phyloP scores from a whole-genome alignment of 2,113 vertebrate genomes.

The Tachycineta bicolor region DNA sequence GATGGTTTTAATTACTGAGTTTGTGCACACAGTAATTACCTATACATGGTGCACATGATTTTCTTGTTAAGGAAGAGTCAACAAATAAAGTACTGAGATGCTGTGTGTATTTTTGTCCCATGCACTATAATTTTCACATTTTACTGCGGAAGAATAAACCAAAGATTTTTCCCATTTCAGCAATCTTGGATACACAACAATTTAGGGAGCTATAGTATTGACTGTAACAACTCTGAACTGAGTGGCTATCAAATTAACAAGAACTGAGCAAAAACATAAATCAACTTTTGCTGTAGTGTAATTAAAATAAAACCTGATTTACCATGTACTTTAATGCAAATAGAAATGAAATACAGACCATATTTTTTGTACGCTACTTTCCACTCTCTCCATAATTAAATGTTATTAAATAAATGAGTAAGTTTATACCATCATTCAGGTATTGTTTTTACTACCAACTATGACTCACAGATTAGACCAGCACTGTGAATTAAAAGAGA shows the following conservation, averaged over 20 bases:
- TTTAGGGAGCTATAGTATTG: background rate
- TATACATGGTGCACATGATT: background rate
- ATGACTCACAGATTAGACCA: background rate
- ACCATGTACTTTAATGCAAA: background rate
- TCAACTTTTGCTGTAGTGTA: conserved; percentile 20
- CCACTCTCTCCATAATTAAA: background rate
- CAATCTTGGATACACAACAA: background rate
- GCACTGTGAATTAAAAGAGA: background rate
- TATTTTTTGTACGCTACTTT: conserved; percentile 16
- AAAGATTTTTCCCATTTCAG: conserved; percentile 23
- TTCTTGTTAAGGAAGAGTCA: background rate
- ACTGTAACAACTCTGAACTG: background rate
- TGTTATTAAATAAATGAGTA: conserved; percentile 41
- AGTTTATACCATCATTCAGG: conserved; percentile 16
- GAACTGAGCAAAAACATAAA: conserved; percentile 48
- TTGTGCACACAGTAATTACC: background rate
- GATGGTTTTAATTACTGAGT: background rate
- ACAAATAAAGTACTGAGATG: background rate
- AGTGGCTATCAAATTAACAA: conserved; percentile 42
- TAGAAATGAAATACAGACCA: conserved; percentile 41
- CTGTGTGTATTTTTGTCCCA: background rate
- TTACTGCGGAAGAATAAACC: background rate
- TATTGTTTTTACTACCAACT: background rate
- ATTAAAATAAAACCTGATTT: conserved; percentile 65
- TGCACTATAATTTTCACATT: background rate